phyloP scores from a whole-genome alignment of 2,797 vertebrate genomes.

The Falco berigora region DNA sequence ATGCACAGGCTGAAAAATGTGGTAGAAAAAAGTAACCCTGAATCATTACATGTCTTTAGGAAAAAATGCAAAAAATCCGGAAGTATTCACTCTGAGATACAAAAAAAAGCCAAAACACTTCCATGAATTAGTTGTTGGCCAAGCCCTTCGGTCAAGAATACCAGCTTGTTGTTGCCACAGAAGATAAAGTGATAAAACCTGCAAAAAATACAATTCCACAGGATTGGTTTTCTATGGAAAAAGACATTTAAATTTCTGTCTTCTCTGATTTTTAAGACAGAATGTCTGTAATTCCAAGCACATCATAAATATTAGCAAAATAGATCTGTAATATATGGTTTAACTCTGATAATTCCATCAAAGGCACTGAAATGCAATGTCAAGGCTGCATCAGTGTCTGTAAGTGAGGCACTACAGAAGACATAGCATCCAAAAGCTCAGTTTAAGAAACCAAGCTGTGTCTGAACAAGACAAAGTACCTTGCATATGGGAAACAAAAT shows the following conservation, averaged over 20 bases:
- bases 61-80: background rate
- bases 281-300: background rate
- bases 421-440: background rate
- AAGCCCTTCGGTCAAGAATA: background rate
- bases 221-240: background rate
- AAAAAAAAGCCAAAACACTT: background rate
- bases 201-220: background rate
- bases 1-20: background rate
- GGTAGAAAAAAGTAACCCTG: background rate
- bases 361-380: background rate
- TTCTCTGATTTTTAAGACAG: background rate
- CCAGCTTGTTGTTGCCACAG: background rate
- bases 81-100: background rate
- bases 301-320: background rate
- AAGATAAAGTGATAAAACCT: background rate
- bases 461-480: background rate
- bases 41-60: background rate
- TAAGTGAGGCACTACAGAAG: fast-evolving
- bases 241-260: background rate
- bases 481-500: background rate
- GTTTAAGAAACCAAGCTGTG: background rate
- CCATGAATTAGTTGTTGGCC: background rate
- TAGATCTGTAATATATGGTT: background rate
- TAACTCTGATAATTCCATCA: background rate
- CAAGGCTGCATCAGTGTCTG: background rate